Evolutionary conservation across 2,888 invertebrate genomes (phyloP), one percentile per base, ranked within the genome.

Genomic region (Caenorhabditis macrosperma): DNA sequence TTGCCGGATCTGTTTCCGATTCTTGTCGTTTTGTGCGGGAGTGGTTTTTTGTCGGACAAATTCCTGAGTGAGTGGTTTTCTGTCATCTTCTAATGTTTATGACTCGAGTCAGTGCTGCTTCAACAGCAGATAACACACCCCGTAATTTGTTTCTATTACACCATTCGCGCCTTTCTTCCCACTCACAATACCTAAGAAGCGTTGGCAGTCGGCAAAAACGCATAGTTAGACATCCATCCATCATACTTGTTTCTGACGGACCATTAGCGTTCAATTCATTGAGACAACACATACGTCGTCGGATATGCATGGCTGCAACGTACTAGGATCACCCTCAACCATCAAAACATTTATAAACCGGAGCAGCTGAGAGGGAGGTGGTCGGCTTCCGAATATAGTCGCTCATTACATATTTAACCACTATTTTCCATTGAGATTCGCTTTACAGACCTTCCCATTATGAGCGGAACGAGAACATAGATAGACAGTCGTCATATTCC

Each of bases 261-360:
- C 41, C 17, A 57, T 57, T 57, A 57, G 38, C 41, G 72, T 64
- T 63, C 72, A 24, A 28, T 38, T 55, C 22, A 55, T 72, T n/a
- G 26, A 72, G 50, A 57, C 72, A 57, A 28, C 35, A 64, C 38
- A 44, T 15, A 17, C 33, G 17, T 61, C 9, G 12, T 68, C 20
- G 12, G 35, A 33, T 72, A 72, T 72, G 72, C 72, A 72, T 72
- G 50, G 46, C 71, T 54, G 57, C 55, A 64, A 64, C 63, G 72
- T 72, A 72, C 48, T 55, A 38, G 54, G 54, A 28, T 69, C 69
- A 57, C 28, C 61, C 71, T 50, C 60, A 69, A 50, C 68, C 60
- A 60, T 69, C 71, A 71, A 71, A 71, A 71, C 38, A 71, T 71
- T 61, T 52, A 41, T 22, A 48, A 48, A 59, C 44, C 28, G 20